Evolutionary conservation across 1,140 invertebrate species (phyloP), one percentile per base, ranked within the genome.

Genomic region (Alviniconcha marisindica): DNA sequence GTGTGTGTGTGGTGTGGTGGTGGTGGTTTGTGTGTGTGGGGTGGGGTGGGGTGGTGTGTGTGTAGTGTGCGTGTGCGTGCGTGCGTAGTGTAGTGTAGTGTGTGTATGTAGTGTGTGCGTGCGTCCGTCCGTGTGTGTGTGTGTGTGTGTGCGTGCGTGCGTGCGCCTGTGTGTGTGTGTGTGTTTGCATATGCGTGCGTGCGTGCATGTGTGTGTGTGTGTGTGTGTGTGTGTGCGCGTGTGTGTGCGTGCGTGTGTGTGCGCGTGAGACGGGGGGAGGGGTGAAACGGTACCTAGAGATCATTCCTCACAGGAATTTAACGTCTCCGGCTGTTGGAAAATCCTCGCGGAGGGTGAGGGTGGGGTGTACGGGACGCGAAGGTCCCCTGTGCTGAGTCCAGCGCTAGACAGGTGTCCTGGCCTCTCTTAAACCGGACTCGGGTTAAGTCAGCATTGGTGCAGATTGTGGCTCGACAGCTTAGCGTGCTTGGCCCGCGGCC

Each of bases 211-310:
- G 42, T 38, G 12, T 51, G 42, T 77, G 42, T 21, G 42, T 51
- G 40, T 77, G 40, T n/a, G 42, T 51, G 40, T 44, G 74, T 44
- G 44, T 38, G 33, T 71, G 66, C 24, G 66, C 36, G 66, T 71
- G 66, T 71, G 66, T 38, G 66, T 71, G 66, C 24, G 66, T 71
- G 66, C 24, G 66, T 71, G 66, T 71, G 66, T 71, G 66, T 71
- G 33, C 24, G 60, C 24, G 60, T 63, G 60, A 48, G 5, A 48
- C 7, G 44, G 44, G 44, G 5, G 44, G 44, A 18, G 44, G 44
- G 5, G 18, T 48, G 44, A n/a, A n/a, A n/a, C n/a, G n/a, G n/a
- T n/a, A n/a, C n/a, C n/a, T n/a, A n/a, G n/a, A n/a, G n/a, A n/a
- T n/a, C n/a, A n/a, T n/a, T n/a, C n/a, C n/a, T n/a, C n/a, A n/a